Conservation (phyloP, 2,888 invertebrate species). For the Coecobrya sp. region DNA sequence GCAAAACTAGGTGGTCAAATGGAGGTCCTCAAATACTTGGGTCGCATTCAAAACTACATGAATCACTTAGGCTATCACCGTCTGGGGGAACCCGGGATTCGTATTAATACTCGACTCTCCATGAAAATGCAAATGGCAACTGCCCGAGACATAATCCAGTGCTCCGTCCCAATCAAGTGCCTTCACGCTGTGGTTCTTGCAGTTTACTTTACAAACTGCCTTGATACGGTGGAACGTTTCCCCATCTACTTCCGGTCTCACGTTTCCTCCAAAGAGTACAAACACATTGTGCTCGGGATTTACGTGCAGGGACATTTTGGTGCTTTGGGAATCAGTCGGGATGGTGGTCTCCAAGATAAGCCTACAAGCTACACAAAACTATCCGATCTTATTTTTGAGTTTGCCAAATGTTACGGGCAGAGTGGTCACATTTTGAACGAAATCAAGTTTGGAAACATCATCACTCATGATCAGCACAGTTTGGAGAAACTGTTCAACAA, state of each 20-base stretch:
- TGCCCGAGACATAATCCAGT: slow-evolving; percentile 81
- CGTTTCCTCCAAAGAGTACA: slow-evolving; percentile 84
- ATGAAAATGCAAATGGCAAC: slow-evolving; percentile 85
- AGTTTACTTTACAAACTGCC: slow-evolving; percentile 85
- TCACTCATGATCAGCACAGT: slow-evolving; percentile 85
- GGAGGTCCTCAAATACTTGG: slow-evolving; percentile 83
- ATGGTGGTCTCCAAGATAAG: slow-evolving; percentile 85
- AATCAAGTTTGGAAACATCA: slow-evolving; percentile 84
- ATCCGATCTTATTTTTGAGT: slow-evolving; percentile 83
- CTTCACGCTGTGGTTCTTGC: slow-evolving; percentile 85
- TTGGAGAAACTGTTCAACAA: slow-evolving; percentile 83
- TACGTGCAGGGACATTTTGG: slow-evolving; percentile 85
- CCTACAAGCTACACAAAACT: slow-evolving; percentile 79
- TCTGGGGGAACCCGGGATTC: slow-evolving; percentile 84
- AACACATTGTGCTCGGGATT: slow-evolving; percentile 85
- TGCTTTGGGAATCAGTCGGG: slow-evolving; percentile 85
- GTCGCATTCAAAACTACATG: slow-evolving; percentile 83
- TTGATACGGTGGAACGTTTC: slow-evolving; percentile 84
- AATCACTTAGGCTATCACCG: slow-evolving; percentile 85
- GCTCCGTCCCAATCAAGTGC: slow-evolving; percentile 84
- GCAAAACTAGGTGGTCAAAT: slow-evolving; percentile 55
- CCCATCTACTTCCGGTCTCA: slow-evolving; percentile 86
- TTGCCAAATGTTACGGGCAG: slow-evolving; percentile 80
- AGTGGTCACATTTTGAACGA: slow-evolving; percentile 85
- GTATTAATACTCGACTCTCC: slow-evolving; percentile 84